Evolutionary conservation across 2,797 vertebrate species (phyloP).

Genomic region (Phaenicophaeus curvirostris): DNA sequence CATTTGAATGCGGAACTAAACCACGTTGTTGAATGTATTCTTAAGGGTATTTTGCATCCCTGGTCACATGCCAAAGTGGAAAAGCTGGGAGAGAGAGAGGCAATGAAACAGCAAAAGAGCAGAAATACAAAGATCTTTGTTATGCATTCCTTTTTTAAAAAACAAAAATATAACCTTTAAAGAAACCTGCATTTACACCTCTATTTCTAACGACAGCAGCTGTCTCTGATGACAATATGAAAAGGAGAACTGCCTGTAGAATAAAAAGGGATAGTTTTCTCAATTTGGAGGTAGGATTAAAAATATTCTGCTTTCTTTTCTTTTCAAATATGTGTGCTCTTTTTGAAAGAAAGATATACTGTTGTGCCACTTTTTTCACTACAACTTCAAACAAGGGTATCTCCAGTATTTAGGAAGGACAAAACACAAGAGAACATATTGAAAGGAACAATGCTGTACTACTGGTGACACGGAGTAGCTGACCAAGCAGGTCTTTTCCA

Average conservation of each 20-base stretch:
- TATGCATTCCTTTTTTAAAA: background rate
- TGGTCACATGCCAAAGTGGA: background rate
- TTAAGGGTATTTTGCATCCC: constrained; percentile 5
- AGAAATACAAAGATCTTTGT: background rate
- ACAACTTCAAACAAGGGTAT: background rate
- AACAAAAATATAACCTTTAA: background rate
- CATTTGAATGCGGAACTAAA: background rate
- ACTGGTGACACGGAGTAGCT: background rate
- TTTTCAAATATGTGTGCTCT: background rate
- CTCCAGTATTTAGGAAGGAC: background rate
- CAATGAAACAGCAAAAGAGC: background rate
- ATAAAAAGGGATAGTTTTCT: background rate
- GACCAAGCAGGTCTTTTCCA: constrained; percentile 35
- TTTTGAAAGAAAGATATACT: constrained; percentile 22
- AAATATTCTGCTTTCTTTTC: background rate
- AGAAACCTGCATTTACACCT: background rate
- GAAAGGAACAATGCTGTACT: constrained; percentile 23
- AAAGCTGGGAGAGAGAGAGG: background rate
- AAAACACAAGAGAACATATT: background rate
- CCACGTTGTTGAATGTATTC: background rate
- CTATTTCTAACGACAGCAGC: background rate
- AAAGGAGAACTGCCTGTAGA: background rate
- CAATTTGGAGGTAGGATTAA: background rate
- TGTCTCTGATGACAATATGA: background rate
- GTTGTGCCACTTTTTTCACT: background rate